Evolutionary conservation across 2,113 vertebrate species (phyloP).

Genomic region (Campylorhamphus procurvoides): DNA sequence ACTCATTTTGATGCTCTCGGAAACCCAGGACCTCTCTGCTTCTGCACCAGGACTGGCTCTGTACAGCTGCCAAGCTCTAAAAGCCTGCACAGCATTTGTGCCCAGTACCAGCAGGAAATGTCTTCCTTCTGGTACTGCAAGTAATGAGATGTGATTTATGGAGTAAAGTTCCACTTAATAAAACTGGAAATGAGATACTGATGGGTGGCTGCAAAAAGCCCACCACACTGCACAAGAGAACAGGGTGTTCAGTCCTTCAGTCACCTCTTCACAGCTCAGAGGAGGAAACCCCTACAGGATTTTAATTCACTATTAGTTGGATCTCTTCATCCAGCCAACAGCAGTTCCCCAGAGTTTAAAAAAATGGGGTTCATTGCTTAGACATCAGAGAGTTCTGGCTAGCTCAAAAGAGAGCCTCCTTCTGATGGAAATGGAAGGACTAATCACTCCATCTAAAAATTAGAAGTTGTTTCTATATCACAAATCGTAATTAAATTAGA

Average conservation of each 20-base stretch:
- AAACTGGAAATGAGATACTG: conserved; percentile 36
- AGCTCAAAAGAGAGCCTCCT: neutral
- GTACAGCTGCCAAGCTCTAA: conserved; percentile 15
- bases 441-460: conserved; percentile 25
- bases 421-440: neutral
- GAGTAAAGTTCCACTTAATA: conserved; percentile 30
- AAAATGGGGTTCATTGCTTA: neutral
- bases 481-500: conserved; percentile 21
- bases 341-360: neutral
- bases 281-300: neutral
- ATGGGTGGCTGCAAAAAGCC: conserved; percentile 21
- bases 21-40: neutral
- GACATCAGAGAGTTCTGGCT: neutral
- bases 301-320: conserved; percentile 2
- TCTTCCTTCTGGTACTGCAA: conserved; percentile 34
- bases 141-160: conserved; percentile 19
- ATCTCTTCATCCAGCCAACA: neutral
- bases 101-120: conserved; percentile 49
- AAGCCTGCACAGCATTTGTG: conserved; percentile 27
- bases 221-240: neutral
- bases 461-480: neutral
- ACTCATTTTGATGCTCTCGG: neutral
- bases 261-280: conserved; percentile 1
- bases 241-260: neutral
- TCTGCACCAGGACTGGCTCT: neutral